Evolutionary conservation across 2,888 invertebrate species (phyloP), one percentile per base, ranked within the genome.

Genomic region (Ariolimax columbianus): DNA sequence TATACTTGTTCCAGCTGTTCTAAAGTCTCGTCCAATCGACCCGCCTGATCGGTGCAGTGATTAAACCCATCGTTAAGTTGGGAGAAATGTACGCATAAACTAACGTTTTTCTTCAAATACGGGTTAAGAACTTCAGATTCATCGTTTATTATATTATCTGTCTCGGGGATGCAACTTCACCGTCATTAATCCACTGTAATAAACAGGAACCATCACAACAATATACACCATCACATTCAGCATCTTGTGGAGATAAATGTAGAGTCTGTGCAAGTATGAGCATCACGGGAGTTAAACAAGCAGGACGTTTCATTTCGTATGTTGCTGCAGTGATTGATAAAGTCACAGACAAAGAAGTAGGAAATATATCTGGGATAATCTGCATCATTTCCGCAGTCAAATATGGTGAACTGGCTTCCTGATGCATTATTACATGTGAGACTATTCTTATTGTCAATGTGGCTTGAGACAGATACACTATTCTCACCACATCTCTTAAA

Each of bases 301-400:
- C 73, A 73, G 6, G 9, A 43, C 23, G 30, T 11, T 30, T 73
- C 73, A n/a, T 73, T 47, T 43, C 43, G 73, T 30, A 9, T 40
- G 40, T 68, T 79, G n/a, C 30, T 43, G 23, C 79, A 79, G 47
- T 79, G 43, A 17, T 47, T 43, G 38, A 47, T 17, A 7, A 19
- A 55, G 30, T 78, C 77, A 33, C 83, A 83, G 14, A 82, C 75
- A 11, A n/a, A 51, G 33, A 2, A 30, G 33, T 81, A 81, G 23
- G 47, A 36, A 75, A 83, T 77, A 43, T 66, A 40, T n/a, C 63
- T 23, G 38, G 36, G 55, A 1, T n/a, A 19, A 33, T 3, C 38
- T 59, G 26, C 38, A 63, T 40, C 63, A 1, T 63, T 30, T 9
- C 66, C 79, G 68, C 79, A 79, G 33, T 43, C 63, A 63, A 79